Conservation (phyloP, 2,113 vertebrate species). For the Zosterops borbonicus region DNA sequence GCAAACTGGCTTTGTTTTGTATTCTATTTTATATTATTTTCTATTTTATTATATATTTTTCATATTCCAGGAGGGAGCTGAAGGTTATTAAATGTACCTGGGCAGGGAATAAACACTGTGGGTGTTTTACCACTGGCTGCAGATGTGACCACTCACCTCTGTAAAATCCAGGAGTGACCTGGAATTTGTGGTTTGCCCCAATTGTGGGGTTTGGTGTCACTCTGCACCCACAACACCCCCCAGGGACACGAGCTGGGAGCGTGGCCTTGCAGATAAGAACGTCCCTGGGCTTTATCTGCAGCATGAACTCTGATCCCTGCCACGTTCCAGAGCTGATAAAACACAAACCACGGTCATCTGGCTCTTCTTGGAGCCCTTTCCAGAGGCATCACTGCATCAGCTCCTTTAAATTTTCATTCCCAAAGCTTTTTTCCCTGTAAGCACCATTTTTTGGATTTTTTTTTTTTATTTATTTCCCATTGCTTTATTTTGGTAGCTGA, state of each 20-base stretch:
- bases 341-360: neutral
- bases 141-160: rapidly evolving
- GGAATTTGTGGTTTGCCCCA: neutral
- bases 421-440: neutral
- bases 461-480: neutral
- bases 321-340: neutral
- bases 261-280: rapidly evolving
- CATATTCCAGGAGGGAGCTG: neutral
- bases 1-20: neutral
- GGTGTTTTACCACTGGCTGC: neutral
- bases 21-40: neutral
- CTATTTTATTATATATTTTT: neutral
- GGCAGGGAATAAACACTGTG: neutral
- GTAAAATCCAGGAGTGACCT: neutral
- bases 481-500: neutral
- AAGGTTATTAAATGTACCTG: neutral
- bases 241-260: neutral
- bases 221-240: rapidly evolving
- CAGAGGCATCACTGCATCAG: neutral
- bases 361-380: neutral
- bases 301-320: neutral
- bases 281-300: neutral
- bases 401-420: neutral
- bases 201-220: neutral
- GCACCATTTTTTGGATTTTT: neutral